Percentiles rank a stretch among this genome's conserved stretches.
These are phyloP conservation scores for Cisticola juncidis DNA, from an alignment of 2,113 vertebrate genomes.

Conservation along the genomic window DNA sequence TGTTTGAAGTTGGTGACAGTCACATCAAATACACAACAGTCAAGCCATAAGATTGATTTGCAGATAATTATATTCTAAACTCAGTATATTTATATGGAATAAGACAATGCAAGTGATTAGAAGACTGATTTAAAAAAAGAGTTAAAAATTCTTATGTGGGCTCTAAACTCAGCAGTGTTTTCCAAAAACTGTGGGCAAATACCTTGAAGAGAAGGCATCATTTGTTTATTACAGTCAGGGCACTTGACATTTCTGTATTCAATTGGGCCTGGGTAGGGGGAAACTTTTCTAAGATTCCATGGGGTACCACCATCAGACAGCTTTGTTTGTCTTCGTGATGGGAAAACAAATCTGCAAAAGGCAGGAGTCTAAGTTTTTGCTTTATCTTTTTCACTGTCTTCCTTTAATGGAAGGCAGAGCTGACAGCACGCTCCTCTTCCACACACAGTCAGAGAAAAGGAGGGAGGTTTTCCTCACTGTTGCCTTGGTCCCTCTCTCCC, in stretches of 20 bases:
- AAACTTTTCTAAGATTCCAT: not conserved
- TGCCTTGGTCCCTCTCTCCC: not conserved
- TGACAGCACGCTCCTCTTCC: not conserved
- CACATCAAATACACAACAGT: not conserved
- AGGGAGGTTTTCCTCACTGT: not conserved
- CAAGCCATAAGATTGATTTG: not conserved
- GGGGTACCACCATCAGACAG: not conserved
- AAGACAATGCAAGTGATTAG: not conserved
- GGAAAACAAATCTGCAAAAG: not conserved
- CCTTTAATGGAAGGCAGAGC: not conserved
- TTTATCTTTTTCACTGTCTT: not conserved
- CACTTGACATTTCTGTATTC: not conserved
- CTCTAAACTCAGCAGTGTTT: not conserved
- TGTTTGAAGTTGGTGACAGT: not conserved
- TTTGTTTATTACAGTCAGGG: not conserved
- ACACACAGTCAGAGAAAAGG: not conserved
- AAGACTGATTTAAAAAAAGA: not conserved
- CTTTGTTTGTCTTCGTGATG: not conserved
- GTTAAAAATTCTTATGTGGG: not conserved
- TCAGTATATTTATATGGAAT: not conserved
- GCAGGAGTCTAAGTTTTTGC: not conserved
- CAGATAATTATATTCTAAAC: not conserved
- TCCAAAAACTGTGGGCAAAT: not conserved
- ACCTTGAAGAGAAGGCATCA: not conserved
- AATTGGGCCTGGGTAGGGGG: fast-evolving